Base-by-base conservation (phyloP, 2,888 invertebrate species). In the Leptinotarsa rubiginosa region DNA sequence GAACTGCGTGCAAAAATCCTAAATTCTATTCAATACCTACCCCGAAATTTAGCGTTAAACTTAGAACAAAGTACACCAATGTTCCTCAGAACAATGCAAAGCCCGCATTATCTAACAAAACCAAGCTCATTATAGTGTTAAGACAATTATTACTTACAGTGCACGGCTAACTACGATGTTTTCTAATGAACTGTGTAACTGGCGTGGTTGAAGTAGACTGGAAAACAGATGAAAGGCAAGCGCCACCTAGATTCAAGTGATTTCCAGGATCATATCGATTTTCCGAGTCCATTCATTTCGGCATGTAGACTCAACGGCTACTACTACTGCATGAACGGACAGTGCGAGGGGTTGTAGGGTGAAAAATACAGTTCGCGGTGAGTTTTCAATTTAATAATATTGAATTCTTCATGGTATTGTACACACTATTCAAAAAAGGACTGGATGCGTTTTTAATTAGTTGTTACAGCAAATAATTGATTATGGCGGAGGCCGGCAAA, bases 211-310 rank as follows among this genome's bases (percentile, higher is more conserved):
- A 73, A 71, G 54, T 69, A 67, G 77, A 77, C 77, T 77, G 78
- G 75, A 78, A 79, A 79, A 76, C 76, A 78, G 73, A 78, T 71
- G 74, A 75, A 67, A 71, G 67, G 47, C 68, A 72, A 81, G 80
- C 80, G 81, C 81, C 81, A 77, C 79, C 80, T 80, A 77, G 74
- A 75, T 74, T 74, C 74, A 71, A 75, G 75, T 76, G 72, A 72
- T 75, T 77, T 78, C 78, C 78, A 77, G 78, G 78, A 78, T 77
- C 69, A 73, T 81, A 81, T 81, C 80, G 81, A 81, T 81, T 80
- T 81, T 70, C 70, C 50, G 52, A 77, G 75, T 75, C 72, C 78
- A 76, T 78, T 79, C 78, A 79, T 75, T 74, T 76, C 75, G 73
- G 80, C 72, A 68, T 78, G 76, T 72, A 78, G 80, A 76, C 76